A percentile compares a stretch with the other conserved stretches of the same genome.
phyloP scores from a whole-genome alignment of 2,113 vertebrate species.

The Glaucidium brasilianum region DNA sequence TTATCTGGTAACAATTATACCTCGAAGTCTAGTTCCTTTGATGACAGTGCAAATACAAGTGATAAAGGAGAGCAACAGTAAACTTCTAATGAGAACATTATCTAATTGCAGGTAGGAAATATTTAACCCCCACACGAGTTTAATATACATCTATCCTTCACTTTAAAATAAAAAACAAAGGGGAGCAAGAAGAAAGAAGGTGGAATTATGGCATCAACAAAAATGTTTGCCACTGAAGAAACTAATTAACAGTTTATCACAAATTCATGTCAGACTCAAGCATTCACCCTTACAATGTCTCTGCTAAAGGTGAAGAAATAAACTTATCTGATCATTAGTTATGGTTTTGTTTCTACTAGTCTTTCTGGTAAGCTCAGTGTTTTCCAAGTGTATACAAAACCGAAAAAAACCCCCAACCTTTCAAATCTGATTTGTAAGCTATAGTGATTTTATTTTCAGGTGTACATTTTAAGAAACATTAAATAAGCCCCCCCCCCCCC shows the following conservation, averaged over 20 bases:
- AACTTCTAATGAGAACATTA: neutral
- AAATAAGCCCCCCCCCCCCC: neutral
- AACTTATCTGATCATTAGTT: neutral
- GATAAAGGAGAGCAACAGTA: neutral
- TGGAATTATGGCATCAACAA: neutral
- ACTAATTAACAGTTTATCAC: neutral
- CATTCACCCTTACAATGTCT: neutral
- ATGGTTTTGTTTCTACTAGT: neutral
- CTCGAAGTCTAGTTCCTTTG: neutral
- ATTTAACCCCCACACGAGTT: accelerated
- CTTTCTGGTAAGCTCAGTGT: neutral
- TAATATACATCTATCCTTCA: neutral
- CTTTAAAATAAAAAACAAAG: neutral
- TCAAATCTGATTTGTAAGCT: neutral
- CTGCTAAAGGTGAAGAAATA: neutral
- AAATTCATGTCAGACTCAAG: neutral
- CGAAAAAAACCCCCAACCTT: neutral
- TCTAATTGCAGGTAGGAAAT: neutral
- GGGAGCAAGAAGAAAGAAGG: neutral
- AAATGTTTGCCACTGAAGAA: neutral
- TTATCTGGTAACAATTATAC: slow-evolving; percentile 1
- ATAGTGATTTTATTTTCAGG: neutral
- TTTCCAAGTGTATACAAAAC: neutral
- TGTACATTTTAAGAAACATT: neutral
- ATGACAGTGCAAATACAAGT: slow-evolving; percentile 13